Evolutionary conservation across 2,113 vertebrate genomes (phyloP).

Genomic region (Bubo blakistoni): DNA sequence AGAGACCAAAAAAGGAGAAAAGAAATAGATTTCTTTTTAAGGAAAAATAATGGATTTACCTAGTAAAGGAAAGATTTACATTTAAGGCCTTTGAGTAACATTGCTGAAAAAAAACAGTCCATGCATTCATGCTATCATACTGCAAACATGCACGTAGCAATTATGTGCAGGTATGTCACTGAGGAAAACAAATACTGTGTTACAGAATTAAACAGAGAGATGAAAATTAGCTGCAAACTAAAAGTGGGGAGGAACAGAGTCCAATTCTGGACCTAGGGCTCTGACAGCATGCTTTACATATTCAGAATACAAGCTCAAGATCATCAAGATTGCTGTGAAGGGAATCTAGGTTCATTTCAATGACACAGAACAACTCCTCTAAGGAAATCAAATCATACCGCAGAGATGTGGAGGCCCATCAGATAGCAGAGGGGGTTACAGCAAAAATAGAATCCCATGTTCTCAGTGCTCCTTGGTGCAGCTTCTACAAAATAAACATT

Average conservation of each 20-base stretch:
- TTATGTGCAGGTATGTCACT: not conserved
- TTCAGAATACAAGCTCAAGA: not conserved
- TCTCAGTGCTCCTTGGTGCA: not conserved
- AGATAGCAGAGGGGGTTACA: not conserved
- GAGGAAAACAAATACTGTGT: not conserved
- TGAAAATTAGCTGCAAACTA: not conserved
- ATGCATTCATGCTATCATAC: not conserved
- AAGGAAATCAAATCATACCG: not conserved
- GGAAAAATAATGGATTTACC: not conserved
- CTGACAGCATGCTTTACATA: not conserved
- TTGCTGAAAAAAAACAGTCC: not conserved
- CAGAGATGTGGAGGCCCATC: not conserved
- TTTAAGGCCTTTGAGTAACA: not conserved
- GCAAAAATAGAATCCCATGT: not conserved
- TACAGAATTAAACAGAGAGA: not conserved
- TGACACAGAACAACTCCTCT: not conserved
- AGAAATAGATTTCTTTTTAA: not conserved
- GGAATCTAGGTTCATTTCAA: not conserved
- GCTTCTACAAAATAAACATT: constrained; percentile 14
- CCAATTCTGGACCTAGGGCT: not conserved
- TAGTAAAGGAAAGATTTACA: not conserved
- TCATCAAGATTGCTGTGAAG: not conserved
- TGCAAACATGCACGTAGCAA: not conserved
- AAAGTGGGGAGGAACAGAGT: not conserved
- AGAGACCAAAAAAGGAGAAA: not conserved